Conservation (phyloP, 2,797 vertebrate species). For the Rhyacichthys aspro region DNA sequence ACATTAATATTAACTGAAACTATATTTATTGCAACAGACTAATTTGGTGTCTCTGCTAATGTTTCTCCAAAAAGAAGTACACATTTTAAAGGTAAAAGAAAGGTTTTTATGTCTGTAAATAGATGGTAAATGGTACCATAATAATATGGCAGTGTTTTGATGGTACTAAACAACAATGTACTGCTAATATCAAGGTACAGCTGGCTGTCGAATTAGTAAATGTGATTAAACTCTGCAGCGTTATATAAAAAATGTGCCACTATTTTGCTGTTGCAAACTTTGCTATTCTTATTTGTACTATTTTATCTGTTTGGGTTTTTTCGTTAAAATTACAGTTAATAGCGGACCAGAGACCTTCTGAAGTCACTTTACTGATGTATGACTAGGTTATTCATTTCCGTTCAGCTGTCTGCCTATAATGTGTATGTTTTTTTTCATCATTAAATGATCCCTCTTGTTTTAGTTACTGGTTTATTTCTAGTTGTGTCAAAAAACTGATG, state of each 20-base stretch:
- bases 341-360: constrained; percentile 14
- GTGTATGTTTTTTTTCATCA: constrained; percentile 49
- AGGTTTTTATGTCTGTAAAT: constrained; percentile 30
- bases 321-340: constrained; percentile 22
- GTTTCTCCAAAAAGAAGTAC: constrained; percentile 8
- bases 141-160: constrained; percentile 27
- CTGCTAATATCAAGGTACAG: constrained; percentile 35
- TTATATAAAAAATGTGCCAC: constrained; percentile 55
- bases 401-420: constrained; percentile 42
- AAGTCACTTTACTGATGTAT: constrained; percentile 46
- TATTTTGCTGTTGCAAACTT: constrained; percentile 63
- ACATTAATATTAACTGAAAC: constrained; percentile 41
- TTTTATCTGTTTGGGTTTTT: background rate
- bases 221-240: constrained; percentile 49
- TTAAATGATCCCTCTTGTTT: constrained; percentile 67
- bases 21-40: constrained; percentile 30
- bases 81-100: background rate
- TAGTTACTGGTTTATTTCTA: constrained; percentile 18
- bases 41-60: constrained; percentile 15
- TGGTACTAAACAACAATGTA: constrained; percentile 57
- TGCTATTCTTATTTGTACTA: constrained; percentile 41
- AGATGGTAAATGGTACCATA: constrained; percentile 34
- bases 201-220: constrained; percentile 47
- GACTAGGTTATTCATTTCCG: constrained; percentile 34
- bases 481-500: background rate